phyloP scores from a whole-genome alignment of 2,113 vertebrate genomes.

The Epinephelus cyanopodus region DNA sequence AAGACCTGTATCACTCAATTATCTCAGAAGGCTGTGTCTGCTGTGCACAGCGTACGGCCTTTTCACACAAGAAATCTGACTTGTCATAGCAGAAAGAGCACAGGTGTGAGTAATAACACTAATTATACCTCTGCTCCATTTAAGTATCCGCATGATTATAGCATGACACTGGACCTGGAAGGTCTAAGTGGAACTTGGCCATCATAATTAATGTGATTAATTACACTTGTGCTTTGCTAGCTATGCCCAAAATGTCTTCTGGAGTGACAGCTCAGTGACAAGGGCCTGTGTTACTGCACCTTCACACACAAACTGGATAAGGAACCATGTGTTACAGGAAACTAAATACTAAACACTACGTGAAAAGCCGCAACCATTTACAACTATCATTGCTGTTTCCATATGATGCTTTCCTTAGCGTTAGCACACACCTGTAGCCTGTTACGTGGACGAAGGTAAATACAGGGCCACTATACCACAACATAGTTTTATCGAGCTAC shows the following conservation, averaged over 20 bases:
- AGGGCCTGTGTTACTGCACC: neutral
- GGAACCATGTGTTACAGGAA: neutral
- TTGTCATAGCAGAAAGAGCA: slow-evolving; percentile 3
- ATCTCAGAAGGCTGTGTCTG: neutral
- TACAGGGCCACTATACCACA: neutral
- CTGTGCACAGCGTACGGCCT: neutral
- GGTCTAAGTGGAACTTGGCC: slow-evolving; percentile 3
- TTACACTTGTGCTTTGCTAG: slow-evolving; percentile 19
- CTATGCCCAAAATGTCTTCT: neutral
- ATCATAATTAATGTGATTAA: slow-evolving; percentile 42
- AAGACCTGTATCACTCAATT: neutral
- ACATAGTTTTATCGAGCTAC: neutral
- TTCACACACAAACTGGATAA: neutral
- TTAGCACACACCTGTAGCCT: neutral
- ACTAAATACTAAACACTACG: neutral
- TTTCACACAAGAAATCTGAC: neutral
- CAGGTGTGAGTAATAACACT: slow-evolving; percentile 46
- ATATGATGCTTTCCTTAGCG: neutral
- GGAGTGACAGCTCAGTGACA: neutral
- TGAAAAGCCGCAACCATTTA: neutral
- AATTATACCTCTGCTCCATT: slow-evolving; percentile 39
- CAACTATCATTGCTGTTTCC: neutral
- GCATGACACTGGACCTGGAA: slow-evolving; percentile 16
- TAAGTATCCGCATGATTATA: slow-evolving; percentile 4
- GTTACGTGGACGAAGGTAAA: neutral